Evolutionary conservation across 2,888 invertebrate genomes (phyloP).

Genomic region (Trimorus sp.): DNA sequence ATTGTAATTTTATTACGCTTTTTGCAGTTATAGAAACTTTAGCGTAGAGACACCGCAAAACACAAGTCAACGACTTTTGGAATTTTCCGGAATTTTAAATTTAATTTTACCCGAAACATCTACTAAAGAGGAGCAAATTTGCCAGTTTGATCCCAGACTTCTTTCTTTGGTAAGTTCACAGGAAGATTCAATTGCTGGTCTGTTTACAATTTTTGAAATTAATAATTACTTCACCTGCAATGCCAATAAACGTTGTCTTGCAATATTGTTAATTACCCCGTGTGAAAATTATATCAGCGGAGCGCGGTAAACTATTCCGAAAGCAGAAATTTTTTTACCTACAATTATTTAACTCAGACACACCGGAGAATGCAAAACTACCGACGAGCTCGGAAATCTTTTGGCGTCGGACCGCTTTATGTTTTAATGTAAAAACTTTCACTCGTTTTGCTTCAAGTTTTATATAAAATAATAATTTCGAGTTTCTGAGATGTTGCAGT

Average conservation of each 20-base stretch:
- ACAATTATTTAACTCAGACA: slow-evolving; percentile 28
- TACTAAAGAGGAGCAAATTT: no score
- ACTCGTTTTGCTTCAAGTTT: slow-evolving; percentile 36
- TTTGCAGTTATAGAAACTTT: slow-evolving; percentile 9
- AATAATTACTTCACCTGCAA: no score
- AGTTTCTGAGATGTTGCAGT: slow-evolving; percentile 15
- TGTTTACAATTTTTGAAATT: no score
- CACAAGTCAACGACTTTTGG: not conserved
- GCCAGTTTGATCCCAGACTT: no score
- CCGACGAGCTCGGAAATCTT: slow-evolving; percentile 30
- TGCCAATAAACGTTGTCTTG: no score
- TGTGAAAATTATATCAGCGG: no score
- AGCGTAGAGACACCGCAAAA: not conserved
- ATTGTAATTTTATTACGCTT: slow-evolving; percentile 40
- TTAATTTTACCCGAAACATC: not conserved
- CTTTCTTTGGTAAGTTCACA: no score
- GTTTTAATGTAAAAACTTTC: slow-evolving; percentile 56
- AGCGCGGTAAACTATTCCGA: no score
- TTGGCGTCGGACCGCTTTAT: slow-evolving; percentile 30
- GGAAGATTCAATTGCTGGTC: no score
- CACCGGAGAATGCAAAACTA: slow-evolving; percentile 25
- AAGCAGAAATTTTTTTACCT: not conserved
- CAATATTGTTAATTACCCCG: no score
- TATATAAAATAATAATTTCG: slow-evolving; percentile 37
- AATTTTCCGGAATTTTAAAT: slow-evolving; percentile 5